Base-by-base conservation (phyloP, 2,888 invertebrate species). In the Microctonus aethiopoides region DNA sequence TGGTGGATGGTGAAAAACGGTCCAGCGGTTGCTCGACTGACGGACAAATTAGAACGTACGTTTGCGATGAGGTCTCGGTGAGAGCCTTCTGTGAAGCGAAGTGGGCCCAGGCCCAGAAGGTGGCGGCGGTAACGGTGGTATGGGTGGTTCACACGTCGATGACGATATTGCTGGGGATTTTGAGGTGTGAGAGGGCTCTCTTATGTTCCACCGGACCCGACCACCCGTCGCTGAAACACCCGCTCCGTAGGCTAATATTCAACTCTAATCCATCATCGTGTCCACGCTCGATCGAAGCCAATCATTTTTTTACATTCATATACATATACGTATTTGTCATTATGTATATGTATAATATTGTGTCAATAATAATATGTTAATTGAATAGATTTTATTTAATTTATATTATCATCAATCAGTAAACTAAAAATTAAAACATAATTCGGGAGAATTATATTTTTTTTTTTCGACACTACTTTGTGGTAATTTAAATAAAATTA, bases 181-280 rank as follows among this genome's bases (percentile, higher is more conserved):
- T 41, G 66, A 67, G 74, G 80, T 78, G 76, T 56, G 29, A 16
- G 82, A 79, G 75, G 83, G 79, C 80, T 83, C 82, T 77, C 81
- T 79, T 81, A 83, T 82, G 81, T 79, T 84, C 83, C 83, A 83
- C 77, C 81, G 82, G 75, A 81, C 81, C 74, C 81, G 83, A 75
- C 80, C 80, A 78, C 79, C 75, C 77, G 79, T 78, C 80, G 81
- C 83, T 83, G 84, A 84, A 84, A 84, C 83, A 83, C 80, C 83
- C 82, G 80, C 84, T 83, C 78, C 54, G 66, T 66, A 61, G 51
- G 34, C 46, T 59, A 36, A 52, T 64, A 16, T 51, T 64, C 34
- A 46, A 51, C 13, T 60, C 39, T 26, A 65, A 22, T 65, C 39
- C 62, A 29, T 41, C 11, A 29, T 41, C 65, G 65, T 65, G 56